Conservation (phyloP, 2,113 vertebrate genomes). For the Neomonachus schauinslandi region DNA sequence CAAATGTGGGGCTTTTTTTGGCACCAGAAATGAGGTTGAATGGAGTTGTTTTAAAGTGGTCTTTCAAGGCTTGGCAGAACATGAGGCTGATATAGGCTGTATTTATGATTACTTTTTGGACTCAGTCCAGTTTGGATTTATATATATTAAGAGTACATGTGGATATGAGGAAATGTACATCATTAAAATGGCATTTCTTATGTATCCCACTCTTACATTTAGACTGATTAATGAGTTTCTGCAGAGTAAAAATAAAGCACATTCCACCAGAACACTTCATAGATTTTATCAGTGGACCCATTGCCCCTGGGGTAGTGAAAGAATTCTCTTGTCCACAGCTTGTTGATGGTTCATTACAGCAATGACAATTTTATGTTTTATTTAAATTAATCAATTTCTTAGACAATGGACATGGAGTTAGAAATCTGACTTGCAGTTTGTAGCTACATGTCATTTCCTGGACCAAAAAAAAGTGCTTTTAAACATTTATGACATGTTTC, state of each 20-base stretch:
- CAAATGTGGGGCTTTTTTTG: constrained; percentile 30
- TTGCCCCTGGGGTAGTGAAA: constrained; percentile 13
- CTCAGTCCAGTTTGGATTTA: constrained; percentile 57
- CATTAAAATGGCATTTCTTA: constrained; percentile 61
- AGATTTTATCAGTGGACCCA: constrained; percentile 12
- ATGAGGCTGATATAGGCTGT: neutral
- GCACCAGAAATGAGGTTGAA: constrained; percentile 50
- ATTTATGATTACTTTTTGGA: constrained; percentile 67
- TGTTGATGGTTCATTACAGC: neutral
- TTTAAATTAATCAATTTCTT: constrained; percentile 48
- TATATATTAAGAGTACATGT: constrained; percentile 43
- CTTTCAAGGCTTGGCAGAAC: constrained; percentile 43
- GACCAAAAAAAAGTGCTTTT: neutral
- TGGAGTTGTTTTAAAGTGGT: constrained; percentile 67
- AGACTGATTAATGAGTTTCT: constrained; percentile 71
- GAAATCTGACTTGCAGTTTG: constrained; percentile 41
- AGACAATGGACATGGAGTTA: neutral
- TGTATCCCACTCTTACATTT: constrained; percentile 13
- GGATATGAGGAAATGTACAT: constrained; percentile 51
- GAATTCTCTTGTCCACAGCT: constrained; percentile 21
- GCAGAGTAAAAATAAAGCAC: constrained; percentile 63
- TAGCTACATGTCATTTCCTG: neutral
- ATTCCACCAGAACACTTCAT: constrained; percentile 47
- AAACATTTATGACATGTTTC: neutral
- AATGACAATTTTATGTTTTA: neutral